Conservation (phyloP, 2,113 vertebrate species). For the Chamaea fasciata region DNA sequence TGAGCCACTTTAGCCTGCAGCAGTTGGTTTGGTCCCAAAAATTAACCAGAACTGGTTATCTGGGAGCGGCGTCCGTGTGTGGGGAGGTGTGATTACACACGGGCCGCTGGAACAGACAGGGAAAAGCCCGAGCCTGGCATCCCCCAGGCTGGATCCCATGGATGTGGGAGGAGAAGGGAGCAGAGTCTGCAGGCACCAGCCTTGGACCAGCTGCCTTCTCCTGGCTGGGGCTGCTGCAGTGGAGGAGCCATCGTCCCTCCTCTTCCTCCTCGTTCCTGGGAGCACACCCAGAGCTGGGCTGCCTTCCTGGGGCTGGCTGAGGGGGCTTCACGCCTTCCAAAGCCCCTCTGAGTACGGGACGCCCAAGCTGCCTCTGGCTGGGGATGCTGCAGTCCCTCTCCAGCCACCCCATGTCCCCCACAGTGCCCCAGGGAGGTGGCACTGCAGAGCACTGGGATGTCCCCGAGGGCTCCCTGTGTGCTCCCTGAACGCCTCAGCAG, state of each 20-base stretch:
- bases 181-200: neutral
- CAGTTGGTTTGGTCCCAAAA: neutral
- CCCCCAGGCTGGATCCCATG: neutral
- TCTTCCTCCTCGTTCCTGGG: neutral
- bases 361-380: rapidly evolving
- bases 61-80: neutral
- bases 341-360: rapidly evolving
- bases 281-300: neutral
- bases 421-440: neutral
- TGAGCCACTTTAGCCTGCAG: neutral
- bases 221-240: neutral
- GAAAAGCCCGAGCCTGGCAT: neutral
- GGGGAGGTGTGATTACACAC: neutral
- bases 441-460: rapidly evolving
- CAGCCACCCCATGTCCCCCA: rapidly evolving
- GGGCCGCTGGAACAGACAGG: neutral
- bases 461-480: rapidly evolving
- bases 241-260: neutral
- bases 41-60: neutral
- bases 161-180: neutral
- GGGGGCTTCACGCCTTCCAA: neutral
- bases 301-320: neutral
- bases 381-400: too few species aligned
- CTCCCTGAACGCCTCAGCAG: neutral
- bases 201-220: neutral